Conservation (phyloP, 2,888 invertebrate genomes). For the Nymphalis urticae region DNA sequence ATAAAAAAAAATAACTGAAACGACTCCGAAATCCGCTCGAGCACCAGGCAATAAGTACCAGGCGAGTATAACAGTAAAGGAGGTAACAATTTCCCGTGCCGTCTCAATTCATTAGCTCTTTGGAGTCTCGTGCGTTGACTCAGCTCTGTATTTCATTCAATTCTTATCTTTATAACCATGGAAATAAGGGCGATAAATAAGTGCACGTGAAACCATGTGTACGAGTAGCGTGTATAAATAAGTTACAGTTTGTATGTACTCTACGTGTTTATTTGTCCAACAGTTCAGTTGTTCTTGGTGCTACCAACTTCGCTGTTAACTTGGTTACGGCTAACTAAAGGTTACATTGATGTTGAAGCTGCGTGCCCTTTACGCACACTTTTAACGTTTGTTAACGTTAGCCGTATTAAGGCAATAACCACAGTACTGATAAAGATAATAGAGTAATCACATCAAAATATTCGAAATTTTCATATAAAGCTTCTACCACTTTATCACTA, state of each 20-base stretch:
- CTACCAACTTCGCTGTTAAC: conserved; percentile 25
- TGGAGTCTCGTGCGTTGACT: conserved; percentile 38
- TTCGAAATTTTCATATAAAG: too few species aligned
- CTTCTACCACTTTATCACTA: too few species aligned
- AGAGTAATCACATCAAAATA: too few species aligned
- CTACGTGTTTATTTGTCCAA: conserved; percentile 43
- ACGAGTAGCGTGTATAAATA: conserved; percentile 34
- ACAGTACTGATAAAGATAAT: too few species aligned
- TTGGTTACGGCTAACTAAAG: conserved; percentile 35
- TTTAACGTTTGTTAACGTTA: background rate
- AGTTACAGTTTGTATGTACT: conserved; percentile 51
- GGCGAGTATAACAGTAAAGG: conserved; percentile 41
- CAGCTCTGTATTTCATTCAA: conserved; percentile 16
- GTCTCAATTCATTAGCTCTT: conserved; percentile 57
- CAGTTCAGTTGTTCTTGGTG: conserved; percentile 31
- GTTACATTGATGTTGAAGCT: conserved; percentile 9
- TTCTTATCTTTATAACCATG: conserved; percentile 5
- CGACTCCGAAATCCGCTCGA: conserved; percentile 19
- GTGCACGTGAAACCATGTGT: background rate
- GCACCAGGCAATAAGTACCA: conserved; percentile 32
- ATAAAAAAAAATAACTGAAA: conserved; percentile 4
- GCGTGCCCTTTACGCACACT: conserved; percentile 9
- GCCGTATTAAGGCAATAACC: background rate
- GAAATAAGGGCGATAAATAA: conserved; percentile 9
- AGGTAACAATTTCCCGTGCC: conserved; percentile 44